phyloP scores from a whole-genome alignment of 2,797 vertebrate genomes.

The Bradypodion pumilum region DNA sequence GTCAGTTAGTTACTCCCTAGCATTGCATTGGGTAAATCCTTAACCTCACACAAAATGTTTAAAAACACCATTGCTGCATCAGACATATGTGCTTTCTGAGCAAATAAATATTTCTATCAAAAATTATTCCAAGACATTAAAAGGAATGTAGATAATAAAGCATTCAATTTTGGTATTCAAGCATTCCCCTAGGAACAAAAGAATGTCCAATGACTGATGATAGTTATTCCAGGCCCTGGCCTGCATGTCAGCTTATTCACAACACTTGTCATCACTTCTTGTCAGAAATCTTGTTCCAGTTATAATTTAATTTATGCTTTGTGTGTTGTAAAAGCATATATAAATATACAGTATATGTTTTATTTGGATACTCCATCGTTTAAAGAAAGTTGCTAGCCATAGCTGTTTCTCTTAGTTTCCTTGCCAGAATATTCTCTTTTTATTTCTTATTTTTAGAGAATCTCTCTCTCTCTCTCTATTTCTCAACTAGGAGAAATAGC shows the following conservation, averaged over 20 bases:
- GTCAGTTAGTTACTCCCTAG: conserved; percentile 2
- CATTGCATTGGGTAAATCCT: neutral
- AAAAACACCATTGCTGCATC: conserved; percentile 18
- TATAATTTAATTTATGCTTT: conserved; percentile 76
- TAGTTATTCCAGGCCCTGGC: conserved; percentile 64
- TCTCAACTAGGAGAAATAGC: neutral
- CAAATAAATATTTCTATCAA: conserved; percentile 40
- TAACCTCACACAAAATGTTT: conserved; percentile 8
- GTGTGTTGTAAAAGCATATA: conserved; percentile 52
- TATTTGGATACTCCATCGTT: too few relatives aligned
- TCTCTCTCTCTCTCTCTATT: too few relatives aligned
- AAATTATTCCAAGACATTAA: conserved; percentile 26
- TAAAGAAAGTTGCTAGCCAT: too few relatives aligned
- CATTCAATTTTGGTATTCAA: neutral
- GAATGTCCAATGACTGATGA: conserved; percentile 73
- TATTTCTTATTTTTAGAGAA: too few relatives aligned
- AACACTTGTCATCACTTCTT: conserved; percentile 78
- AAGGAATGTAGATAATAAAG: neutral
- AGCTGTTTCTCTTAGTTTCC: too few relatives aligned
- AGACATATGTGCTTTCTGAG: conserved; percentile 29
- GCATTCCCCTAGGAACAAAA: conserved; percentile 36
- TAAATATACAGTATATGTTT: too few relatives aligned
- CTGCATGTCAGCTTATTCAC: conserved; percentile 69
- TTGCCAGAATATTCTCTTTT: too few relatives aligned
- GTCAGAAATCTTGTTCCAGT: conserved; percentile 63